phyloP scores from a whole-genome alignment of 1,140 invertebrate species.

The Brachionus plicatilis region DNA sequence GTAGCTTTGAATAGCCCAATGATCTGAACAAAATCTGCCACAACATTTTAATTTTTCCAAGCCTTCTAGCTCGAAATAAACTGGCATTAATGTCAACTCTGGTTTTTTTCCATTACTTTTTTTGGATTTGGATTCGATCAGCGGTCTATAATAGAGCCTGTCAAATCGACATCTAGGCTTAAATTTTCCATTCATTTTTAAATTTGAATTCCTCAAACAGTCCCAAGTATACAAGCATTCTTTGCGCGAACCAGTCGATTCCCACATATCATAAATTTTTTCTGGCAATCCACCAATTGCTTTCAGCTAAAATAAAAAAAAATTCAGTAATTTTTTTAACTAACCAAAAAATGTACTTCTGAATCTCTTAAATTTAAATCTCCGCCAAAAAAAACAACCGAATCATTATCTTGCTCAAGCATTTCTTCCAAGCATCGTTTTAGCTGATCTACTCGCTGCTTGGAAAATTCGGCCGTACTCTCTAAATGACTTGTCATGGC shows the following conservation, averaged over 20 bases:
- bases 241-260: slow-evolving; percentile 57
- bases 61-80: slow-evolving; percentile 62
- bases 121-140: slow-evolving; percentile 41
- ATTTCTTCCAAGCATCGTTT: slow-evolving; percentile 54
- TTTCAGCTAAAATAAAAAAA: slow-evolving; percentile 48
- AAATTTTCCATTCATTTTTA: slow-evolving; percentile 51
- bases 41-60: slow-evolving; percentile 59
- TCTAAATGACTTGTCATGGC: slow-evolving; percentile 63
- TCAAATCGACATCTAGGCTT: slow-evolving; percentile 61
- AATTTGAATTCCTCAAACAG: slow-evolving; percentile 44
- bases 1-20: slow-evolving; percentile 61
- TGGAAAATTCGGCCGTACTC: slow-evolving; percentile 58
- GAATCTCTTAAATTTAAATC: slow-evolving; percentile 63
- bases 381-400: slow-evolving; percentile 61
- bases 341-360: slow-evolving; percentile 54
- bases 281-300: slow-evolving; percentile 55
- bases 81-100: slow-evolving; percentile 49
- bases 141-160: slow-evolving; percentile 58
- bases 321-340: neutral
- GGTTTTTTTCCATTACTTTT: neutral
- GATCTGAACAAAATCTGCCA: slow-evolving; percentile 62
- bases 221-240: slow-evolving; percentile 63
- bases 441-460: slow-evolving; percentile 58
- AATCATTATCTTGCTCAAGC: slow-evolving; percentile 45
- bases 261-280: slow-evolving; percentile 60